phyloP scores from a whole-genome alignment of 2,113 vertebrate species.

The Phoenicopterus ruber region DNA sequence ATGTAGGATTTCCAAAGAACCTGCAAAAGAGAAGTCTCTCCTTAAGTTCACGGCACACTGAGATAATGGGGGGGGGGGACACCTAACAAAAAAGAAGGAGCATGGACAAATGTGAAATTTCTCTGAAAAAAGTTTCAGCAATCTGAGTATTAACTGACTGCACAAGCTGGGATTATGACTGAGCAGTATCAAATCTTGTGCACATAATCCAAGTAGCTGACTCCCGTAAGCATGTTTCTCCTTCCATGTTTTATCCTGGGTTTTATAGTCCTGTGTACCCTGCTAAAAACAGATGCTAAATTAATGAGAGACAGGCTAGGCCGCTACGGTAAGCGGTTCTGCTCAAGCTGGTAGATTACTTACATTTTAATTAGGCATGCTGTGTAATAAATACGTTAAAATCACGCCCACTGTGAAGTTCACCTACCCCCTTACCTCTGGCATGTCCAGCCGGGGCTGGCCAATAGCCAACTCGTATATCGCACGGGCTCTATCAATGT shows the following conservation, averaged over 20 bases:
- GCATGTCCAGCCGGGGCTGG: constrained; percentile 95
- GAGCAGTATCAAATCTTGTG: neutral
- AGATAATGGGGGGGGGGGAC: neutral
- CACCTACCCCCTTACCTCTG: constrained; percentile 78
- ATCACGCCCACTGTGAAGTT: neutral
- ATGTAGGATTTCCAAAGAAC: constrained; percentile 99
- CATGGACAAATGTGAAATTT: neutral
- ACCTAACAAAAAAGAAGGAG: neutral
- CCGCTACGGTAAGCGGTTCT: neutral
- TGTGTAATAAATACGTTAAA: neutral
- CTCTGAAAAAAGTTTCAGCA: neutral
- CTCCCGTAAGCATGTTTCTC: neutral
- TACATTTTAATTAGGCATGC: neutral
- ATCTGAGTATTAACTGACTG: neutral
- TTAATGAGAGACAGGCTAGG: neutral
- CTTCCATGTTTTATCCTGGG: neutral
- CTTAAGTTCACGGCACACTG: rapidly evolving
- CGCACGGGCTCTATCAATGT: constrained; percentile 86
- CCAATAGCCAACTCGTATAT: constrained; percentile 95
- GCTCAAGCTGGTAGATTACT: neutral
- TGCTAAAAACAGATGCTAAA: neutral
- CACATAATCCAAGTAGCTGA: neutral
- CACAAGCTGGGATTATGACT: rapidly evolving
- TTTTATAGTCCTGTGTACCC: neutral
- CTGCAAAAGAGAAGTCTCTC: constrained; percentile 62